Percentiles rank a stretch among this genome's conserved stretches.
phyloP scores from a whole-genome alignment of 2,888 invertebrate genomes.

The Caenorhabditis angaria region DNA sequence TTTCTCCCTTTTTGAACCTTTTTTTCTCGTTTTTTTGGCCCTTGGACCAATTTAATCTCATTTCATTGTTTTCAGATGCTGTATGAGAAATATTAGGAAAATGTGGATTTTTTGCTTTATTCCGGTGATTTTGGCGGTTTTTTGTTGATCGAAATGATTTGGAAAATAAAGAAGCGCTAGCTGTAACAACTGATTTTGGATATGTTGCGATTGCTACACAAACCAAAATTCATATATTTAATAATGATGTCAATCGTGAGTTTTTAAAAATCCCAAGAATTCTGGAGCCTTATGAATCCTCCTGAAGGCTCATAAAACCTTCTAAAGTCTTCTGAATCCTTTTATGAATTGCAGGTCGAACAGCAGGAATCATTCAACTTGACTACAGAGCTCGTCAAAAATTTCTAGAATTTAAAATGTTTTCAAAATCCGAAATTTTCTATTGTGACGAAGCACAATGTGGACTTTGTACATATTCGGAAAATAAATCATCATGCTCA shows the following conservation, averaged over 20 bases:
- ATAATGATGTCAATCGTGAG: slow-evolving; percentile 31
- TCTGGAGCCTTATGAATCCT: no score
- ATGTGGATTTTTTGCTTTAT: slow-evolving; percentile 17
- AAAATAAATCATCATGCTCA: slow-evolving; percentile 21
- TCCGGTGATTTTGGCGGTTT: slow-evolving; percentile 13
- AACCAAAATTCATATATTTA: slow-evolving; percentile 21
- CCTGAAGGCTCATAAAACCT: no score
- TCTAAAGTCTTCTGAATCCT: background rate
- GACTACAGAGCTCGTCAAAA: slow-evolving; percentile 14
- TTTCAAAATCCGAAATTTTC: slow-evolving; percentile 47
- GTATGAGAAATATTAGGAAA: slow-evolving; percentile 25
- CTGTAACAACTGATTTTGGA: slow-evolving; percentile 21
- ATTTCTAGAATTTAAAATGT: slow-evolving; percentile 50
- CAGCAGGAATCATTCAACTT: slow-evolving; percentile 17
- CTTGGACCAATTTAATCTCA: background rate
- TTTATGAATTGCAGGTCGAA: slow-evolving; percentile 21
- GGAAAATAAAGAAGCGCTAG: slow-evolving; percentile 36
- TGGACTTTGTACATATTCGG: slow-evolving; percentile 33
- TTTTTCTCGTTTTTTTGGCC: background rate
- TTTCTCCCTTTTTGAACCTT: background rate
- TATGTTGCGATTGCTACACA: slow-evolving; percentile 29
- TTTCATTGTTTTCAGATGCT: slow-evolving; percentile 12
- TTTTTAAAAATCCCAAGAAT: background rate
- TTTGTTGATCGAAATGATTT: slow-evolving; percentile 31
- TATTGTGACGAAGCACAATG: slow-evolving; percentile 53